These are phyloP conservation scores for Oreocharis arfaki DNA, from an alignment of 2,113 vertebrate species.

Conservation along the genomic window DNA sequence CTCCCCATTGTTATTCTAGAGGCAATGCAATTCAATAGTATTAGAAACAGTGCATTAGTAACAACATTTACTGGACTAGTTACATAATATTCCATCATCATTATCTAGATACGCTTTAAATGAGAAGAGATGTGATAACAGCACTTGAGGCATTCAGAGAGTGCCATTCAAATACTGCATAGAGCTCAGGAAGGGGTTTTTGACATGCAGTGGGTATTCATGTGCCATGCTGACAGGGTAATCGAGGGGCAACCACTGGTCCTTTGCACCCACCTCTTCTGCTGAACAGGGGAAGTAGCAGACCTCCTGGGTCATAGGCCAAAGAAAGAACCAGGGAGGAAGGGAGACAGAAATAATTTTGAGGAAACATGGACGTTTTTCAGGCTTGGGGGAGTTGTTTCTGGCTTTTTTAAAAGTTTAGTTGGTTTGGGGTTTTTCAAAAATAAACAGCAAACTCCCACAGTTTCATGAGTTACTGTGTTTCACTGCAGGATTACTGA, in stretches of 20 bases:
- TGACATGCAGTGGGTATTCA: fast-evolving
- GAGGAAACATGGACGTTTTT: background rate
- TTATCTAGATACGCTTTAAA: background rate
- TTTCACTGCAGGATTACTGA: background rate
- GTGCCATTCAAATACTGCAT: background rate
- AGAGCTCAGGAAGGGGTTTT: background rate
- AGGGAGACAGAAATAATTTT: background rate
- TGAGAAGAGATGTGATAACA: background rate
- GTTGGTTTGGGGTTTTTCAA: background rate
- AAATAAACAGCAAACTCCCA: background rate
- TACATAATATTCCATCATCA: background rate
- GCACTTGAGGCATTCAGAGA: background rate
- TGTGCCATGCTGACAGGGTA: background rate
- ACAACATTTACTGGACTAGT: background rate
- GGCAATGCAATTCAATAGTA: background rate
- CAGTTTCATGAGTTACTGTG: background rate
- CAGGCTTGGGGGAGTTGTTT: background rate
- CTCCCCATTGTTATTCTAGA: background rate
- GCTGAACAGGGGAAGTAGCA: background rate
- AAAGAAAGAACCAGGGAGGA: background rate
- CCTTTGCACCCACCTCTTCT: background rate
- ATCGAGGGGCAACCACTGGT: background rate
- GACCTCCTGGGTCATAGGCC: background rate
- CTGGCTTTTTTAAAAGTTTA: background rate
- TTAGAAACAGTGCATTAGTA: background rate